Conservation (phyloP, 92 coral and sea anemone species). For the Phenganax marumi region DNA sequence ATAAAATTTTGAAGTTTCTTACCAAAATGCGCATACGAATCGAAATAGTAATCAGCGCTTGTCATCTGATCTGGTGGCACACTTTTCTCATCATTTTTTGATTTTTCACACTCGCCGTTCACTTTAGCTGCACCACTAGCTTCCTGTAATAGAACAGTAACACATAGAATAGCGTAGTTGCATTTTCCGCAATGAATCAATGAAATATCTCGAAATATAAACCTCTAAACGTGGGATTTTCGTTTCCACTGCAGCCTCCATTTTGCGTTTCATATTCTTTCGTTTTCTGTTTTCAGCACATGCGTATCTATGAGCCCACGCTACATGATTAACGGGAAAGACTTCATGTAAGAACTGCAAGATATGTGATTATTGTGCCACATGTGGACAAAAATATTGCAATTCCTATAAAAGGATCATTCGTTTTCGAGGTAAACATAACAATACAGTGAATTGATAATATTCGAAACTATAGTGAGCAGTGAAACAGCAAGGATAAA, state of each 20-base stretch:
- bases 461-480: too few species aligned
- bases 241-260: slow-evolving; percentile 68
- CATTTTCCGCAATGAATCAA: background rate
- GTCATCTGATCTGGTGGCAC: slow-evolving; percentile 74
- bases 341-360: too few species aligned
- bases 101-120: slow-evolving; percentile 33
- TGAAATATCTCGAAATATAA: slow-evolving; percentile 4
- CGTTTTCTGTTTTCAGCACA: background rate
- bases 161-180: background rate
- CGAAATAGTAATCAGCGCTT: slow-evolving; percentile 96
- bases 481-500: too few species aligned
- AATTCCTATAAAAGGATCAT: too few species aligned
- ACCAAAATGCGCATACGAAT: slow-evolving; percentile 98
- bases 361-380: too few species aligned
- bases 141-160: background rate
- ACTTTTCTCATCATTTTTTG: background rate
- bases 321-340: background rate
- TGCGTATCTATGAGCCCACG: slow-evolving; percentile 61
- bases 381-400: too few species aligned
- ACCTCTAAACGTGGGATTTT: slow-evolving; percentile 92
- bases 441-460: too few species aligned
- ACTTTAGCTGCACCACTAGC: slow-evolving; percentile 2
- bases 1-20: slow-evolving; percentile 34
- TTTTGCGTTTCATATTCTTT: slow-evolving; percentile 20
- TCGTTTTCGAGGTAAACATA: too few species aligned